Evolutionary conservation across 1,140 invertebrate species (phyloP).

Genomic region (Lepidotrigona ventralis): DNA sequence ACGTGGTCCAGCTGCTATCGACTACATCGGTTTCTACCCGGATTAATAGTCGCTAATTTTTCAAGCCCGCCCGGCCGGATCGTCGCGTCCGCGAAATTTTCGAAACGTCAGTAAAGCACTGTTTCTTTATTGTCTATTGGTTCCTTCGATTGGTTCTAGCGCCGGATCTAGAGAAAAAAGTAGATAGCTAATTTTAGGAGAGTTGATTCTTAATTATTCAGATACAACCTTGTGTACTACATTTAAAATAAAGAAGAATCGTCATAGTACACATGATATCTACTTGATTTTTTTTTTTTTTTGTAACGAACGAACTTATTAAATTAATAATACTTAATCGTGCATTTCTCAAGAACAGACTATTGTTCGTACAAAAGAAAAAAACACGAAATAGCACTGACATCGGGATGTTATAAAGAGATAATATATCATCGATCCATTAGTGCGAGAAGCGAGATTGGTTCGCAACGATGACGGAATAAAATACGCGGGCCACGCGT

Average conservation of each 20-base stretch:
- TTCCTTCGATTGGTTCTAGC: too few species aligned
- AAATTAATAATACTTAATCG: too few species aligned
- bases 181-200: background rate
- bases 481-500: slow-evolving; percentile 2
- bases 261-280: too few species aligned
- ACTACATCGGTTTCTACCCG: slow-evolving; percentile 53
- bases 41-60: slow-evolving; percentile 56
- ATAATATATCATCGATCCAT: background rate
- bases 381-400: too few species aligned
- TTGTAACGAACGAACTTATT: too few species aligned
- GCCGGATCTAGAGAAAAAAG: fast-evolving
- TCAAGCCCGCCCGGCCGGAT: background rate
- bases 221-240: too few species aligned
- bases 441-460: background rate
- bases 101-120: too few species aligned
- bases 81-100: background rate
- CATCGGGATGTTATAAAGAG: background rate
- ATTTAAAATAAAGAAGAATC: too few species aligned
- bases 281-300: too few species aligned
- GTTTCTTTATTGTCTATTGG: background rate
- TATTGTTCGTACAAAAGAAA: too few species aligned
- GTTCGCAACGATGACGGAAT: background rate
- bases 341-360: too few species aligned
- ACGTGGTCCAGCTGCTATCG: slow-evolving; percentile 73
- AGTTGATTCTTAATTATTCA: background rate